Evolutionary conservation across 2,113 vertebrate species (phyloP).

Genomic region (Ptychochromis oligacanthus): DNA sequence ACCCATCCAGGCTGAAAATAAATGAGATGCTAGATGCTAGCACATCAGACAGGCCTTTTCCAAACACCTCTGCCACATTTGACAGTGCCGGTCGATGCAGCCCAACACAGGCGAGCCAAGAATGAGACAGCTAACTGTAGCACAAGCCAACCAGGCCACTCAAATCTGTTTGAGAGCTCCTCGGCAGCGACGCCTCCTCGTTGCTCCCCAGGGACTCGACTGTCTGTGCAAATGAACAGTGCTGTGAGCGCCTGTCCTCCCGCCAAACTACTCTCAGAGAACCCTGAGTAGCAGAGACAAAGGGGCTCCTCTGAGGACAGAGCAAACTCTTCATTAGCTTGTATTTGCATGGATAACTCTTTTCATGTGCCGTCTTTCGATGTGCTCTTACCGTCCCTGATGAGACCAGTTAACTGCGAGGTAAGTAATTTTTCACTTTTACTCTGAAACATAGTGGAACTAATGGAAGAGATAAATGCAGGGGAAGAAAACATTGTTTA

Average conservation of each 20-base stretch:
- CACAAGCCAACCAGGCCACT: conserved; percentile 38
- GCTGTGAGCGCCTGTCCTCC: not conserved
- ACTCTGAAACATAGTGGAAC: conserved; percentile 6
- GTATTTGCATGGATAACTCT: conserved; percentile 55
- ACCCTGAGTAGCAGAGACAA: conserved; percentile 42
- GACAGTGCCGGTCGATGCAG: conserved; percentile 30
- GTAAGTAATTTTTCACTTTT: conserved; percentile 34
- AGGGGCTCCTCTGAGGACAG: conserved; percentile 24
- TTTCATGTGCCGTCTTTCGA: conserved; percentile 1
- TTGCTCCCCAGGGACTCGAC: conserved; percentile 4
- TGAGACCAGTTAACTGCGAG: conserved; percentile 12
- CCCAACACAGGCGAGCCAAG: conserved; percentile 19
- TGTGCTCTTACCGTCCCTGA: not conserved
- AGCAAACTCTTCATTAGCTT: conserved; percentile 63
- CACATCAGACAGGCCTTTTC: not conserved
- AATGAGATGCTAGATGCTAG: conserved; percentile 13
- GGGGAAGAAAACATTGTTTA: not conserved
- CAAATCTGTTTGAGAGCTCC: conserved; percentile 39
- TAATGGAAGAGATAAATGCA: conserved; percentile 10
- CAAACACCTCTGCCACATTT: conserved; percentile 35
- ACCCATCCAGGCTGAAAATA: conserved; percentile 8
- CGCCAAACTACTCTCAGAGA: conserved; percentile 11
- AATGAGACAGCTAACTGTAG: conserved; percentile 42
- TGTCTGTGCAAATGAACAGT: conserved; percentile 14
- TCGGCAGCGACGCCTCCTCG: conserved; percentile 5